Evolutionary conservation across 1,140 invertebrate genomes (phyloP).

Genomic region (Chelonus insularis): DNA sequence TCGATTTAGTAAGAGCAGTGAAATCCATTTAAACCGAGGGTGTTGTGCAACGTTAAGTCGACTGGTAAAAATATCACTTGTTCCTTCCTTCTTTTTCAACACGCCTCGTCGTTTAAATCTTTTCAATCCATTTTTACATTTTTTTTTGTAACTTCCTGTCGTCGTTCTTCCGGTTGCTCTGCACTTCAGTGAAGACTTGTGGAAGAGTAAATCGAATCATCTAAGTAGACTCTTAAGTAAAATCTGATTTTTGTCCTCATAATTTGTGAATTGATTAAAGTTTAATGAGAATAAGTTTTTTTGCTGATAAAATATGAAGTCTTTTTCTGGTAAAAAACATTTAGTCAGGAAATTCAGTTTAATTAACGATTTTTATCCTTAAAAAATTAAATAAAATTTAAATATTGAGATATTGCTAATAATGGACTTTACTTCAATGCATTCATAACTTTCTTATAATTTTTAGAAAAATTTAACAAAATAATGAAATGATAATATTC

Average conservation of each 20-base stretch:
- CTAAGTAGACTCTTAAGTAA: neutral
- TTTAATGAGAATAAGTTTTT: no score
- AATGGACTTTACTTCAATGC: no score
- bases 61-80: constrained; percentile 17
- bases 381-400: no score
- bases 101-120: constrained; percentile 21
- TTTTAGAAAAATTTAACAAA: no score
- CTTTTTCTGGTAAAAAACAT: no score
- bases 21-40: constrained; percentile 6
- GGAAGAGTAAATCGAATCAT: neutral
- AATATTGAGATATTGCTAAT: no score
- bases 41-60: neutral
- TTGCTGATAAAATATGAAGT: no score
- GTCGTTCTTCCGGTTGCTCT: constrained; percentile 3
- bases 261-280: no score
- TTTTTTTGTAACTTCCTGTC: constrained; percentile 1
- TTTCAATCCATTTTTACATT: constrained; percentile 18
- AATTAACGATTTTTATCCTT: no score
- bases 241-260: neutral
- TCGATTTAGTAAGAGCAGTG: neutral
- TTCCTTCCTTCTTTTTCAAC: neutral
- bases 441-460: no score
- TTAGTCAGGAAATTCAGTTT: no score
- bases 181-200: constrained; percentile 22
- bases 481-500: no score